Evolutionary conservation across 2,888 invertebrate species (phyloP).

Genomic region (Catocala nupta): DNA sequence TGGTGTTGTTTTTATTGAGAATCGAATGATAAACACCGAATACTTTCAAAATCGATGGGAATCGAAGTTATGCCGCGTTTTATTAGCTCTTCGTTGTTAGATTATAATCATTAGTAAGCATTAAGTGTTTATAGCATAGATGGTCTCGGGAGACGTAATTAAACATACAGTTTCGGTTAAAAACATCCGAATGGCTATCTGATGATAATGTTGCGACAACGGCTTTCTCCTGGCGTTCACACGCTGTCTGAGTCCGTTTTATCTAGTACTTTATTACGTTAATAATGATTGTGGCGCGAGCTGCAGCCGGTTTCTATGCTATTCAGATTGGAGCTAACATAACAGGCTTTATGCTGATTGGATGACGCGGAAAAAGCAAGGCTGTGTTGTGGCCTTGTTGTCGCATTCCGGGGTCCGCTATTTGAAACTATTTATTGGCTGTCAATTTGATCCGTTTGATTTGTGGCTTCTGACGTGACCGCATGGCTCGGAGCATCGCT

Average conservation of each 20-base stretch:
- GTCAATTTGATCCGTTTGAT: constrained; percentile 69
- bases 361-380: constrained; percentile 84
- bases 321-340: constrained; percentile 73
- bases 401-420: constrained; percentile 75
- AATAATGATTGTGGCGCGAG: constrained; percentile 82
- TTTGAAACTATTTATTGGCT: constrained; percentile 73
- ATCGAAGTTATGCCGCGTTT: constrained; percentile 51
- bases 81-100: constrained; percentile 58
- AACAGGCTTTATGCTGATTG: constrained; percentile 80
- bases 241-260: constrained; percentile 84
- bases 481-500: constrained; percentile 31
- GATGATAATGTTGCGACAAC: constrained; percentile 80
- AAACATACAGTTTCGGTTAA: constrained; percentile 64
- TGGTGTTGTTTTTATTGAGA: constrained; percentile 34
- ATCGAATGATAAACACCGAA: constrained; percentile 39
- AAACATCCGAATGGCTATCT: constrained; percentile 67
- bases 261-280: constrained; percentile 85
- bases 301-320: constrained; percentile 80
- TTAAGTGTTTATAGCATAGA: constrained; percentile 61
- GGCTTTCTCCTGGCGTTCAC: constrained; percentile 84
- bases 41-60: constrained; percentile 51
- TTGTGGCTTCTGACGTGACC: constrained; percentile 56
- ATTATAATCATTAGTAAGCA: constrained; percentile 64
- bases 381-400: constrained; percentile 82
- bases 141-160: constrained; percentile 58